Evolutionary conservation across 1,140 invertebrate genomes (phyloP), one percentile per base, ranked within the genome.

Genomic region (Phocides pigmalion): DNA sequence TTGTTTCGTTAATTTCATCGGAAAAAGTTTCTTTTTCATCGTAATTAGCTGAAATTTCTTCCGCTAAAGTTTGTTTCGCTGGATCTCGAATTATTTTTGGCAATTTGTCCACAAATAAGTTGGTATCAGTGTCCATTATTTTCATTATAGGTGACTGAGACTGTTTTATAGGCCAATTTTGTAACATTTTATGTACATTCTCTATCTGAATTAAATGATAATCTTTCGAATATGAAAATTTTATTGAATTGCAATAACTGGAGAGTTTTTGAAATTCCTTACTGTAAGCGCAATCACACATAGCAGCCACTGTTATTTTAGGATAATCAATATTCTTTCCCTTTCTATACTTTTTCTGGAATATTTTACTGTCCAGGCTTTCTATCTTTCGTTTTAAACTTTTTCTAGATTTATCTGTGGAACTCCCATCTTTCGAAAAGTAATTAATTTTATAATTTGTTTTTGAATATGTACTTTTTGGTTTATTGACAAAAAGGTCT

Each of bases 171-270:
- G 88, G 88, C 88, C 87, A 89, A 61, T 70, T 53, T 49, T 70
- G 59, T 37, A 84, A 51, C 35, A 77, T 63, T 12, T 66, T 62
- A n/a, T 61, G 39, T 19, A 85, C 72, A 12, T 89, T 71, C 12
- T 89, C 76, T 41, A 89, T 62, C 11, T 59, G 56, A 12, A 19
- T 59, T 19, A 59, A 59, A 47, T 59, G 41, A 61, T 68, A 68
- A 59, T 89, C 79, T 74, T 79, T 84, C 14, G 84, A 76, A 64
- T 79, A 89, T 41, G 87, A 89, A 82, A 91, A 89, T 62, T 88
- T 84, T 37, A 91, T 61, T 4, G 86, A 80, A 35, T 68, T 82
- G 16, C 58, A 82, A 69, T 91, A 91, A 56, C 84, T 70, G 17
- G 82, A 62, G 2, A 88, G 35, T 28, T 64, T 64, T 59, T 76